phyloP scores from a whole-genome alignment of 2,113 vertebrate species.

The Ariopsis seemanni region DNA sequence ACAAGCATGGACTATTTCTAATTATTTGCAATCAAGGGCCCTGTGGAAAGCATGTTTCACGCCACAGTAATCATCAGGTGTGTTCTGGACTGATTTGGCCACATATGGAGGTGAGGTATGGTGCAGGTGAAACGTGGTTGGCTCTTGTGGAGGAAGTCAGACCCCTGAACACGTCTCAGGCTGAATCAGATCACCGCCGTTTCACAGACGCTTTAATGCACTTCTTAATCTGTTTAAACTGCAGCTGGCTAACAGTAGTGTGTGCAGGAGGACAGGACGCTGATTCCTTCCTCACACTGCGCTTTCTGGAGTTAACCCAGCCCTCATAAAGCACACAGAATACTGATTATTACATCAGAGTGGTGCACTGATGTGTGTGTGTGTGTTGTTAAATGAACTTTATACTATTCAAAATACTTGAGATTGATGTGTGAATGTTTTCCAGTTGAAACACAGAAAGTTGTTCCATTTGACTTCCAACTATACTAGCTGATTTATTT shows the following conservation, averaged over 20 bases:
- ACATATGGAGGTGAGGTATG: background rate
- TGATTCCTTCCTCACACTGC: background rate
- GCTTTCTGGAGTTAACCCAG: background rate
- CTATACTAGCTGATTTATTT: background rate
- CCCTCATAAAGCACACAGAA: background rate
- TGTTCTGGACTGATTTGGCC: background rate
- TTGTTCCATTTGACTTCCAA: background rate
- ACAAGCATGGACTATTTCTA: background rate
- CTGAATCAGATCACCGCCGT: slow-evolving; percentile 12
- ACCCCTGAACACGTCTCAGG: background rate
- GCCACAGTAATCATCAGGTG: background rate
- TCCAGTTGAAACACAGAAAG: background rate
- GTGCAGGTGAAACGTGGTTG: background rate
- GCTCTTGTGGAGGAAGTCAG: background rate
- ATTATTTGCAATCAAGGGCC: background rate
- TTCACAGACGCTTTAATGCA: slow-evolving; percentile 7
- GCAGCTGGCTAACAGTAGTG: background rate
- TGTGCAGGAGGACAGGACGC: background rate
- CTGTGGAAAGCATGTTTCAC: background rate
- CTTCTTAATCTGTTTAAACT: slow-evolving; percentile 26
- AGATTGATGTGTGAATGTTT: background rate
- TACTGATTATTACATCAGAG: background rate
- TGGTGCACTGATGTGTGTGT: background rate
- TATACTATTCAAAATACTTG: background rate
- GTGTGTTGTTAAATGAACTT: background rate